Evolutionary conservation across 2,888 invertebrate species (phyloP).

Genomic region (Platerodrilus igneus): DNA sequence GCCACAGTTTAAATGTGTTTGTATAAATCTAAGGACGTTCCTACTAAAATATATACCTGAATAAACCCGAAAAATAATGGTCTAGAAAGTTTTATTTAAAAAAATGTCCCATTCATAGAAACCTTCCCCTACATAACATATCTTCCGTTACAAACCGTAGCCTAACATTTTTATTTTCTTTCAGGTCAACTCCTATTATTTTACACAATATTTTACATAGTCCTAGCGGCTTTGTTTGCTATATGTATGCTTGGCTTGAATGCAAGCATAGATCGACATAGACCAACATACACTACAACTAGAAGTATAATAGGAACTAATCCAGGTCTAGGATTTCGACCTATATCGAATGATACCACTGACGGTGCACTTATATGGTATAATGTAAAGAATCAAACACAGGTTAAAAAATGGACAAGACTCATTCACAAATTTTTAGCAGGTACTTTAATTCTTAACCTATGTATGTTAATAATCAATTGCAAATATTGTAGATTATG

Average conservation of each 20-base stretch:
- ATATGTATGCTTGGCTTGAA: slow-evolving; percentile 82
- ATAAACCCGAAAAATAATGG: no score
- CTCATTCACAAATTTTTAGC: slow-evolving; percentile 54
- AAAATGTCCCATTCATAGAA: no score
- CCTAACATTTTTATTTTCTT: slow-evolving; percentile 43
- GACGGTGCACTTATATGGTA: slow-evolving; percentile 61
- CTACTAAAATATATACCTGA: no score
- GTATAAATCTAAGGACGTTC: no score
- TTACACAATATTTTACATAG: slow-evolving; percentile 83
- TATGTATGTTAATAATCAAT: no score
- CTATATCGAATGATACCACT: slow-evolving; percentile 51
- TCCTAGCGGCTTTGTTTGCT: slow-evolving; percentile 77
- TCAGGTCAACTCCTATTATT: slow-evolving; percentile 78
- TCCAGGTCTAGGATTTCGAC: slow-evolving; percentile 63
- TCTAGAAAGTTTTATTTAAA: no score
- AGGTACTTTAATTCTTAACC: slow-evolving; percentile 47
- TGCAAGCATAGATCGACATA: slow-evolving; percentile 60
- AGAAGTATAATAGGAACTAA: slow-evolving; percentile 71
- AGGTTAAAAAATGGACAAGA: slow-evolving; percentile 53
- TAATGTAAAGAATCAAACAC: slow-evolving; percentile 50
- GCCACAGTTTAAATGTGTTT: no score
- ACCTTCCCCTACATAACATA: no score
- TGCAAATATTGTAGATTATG: slow-evolving; percentile 10
- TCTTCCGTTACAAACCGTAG: background rate
- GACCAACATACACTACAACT: slow-evolving; percentile 71